Conservation (phyloP, 2,888 invertebrate genomes). For the Philonicus albiceps region DNA sequence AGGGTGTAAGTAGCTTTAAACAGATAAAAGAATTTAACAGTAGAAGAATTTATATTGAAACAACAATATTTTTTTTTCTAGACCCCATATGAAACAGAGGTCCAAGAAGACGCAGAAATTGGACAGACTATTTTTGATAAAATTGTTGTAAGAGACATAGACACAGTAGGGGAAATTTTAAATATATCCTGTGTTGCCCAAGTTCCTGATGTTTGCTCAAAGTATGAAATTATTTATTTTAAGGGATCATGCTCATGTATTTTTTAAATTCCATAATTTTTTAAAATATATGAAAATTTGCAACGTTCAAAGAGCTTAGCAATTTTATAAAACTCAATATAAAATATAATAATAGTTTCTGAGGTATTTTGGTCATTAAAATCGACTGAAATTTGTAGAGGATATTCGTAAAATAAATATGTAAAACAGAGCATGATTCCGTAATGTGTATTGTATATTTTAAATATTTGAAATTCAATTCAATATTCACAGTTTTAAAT, state of each 20-base stretch:
- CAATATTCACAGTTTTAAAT: constrained; percentile 55
- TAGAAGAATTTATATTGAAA: not conserved
- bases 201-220: constrained; percentile 61
- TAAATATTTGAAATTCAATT: not conserved
- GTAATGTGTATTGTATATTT: too few species aligned
- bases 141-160: constrained; percentile 80
- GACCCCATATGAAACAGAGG: constrained; percentile 81
- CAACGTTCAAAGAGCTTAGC: too few species aligned
- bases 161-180: constrained; percentile 81
- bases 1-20: constrained; percentile 68
- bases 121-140: constrained; percentile 77
- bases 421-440: not conserved
- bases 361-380: too few species aligned
- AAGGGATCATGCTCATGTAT: not conserved
- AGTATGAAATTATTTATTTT: constrained; percentile 51
- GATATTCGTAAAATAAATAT: too few species aligned
- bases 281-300: too few species aligned
- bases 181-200: constrained; percentile 73
- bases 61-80: constrained; percentile 61
- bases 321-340: too few species aligned
- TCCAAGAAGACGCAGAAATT: constrained; percentile 77
- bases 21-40: not conserved
- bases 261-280: too few species aligned
- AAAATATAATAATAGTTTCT: too few species aligned
- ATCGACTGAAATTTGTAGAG: too few species aligned